These are phyloP conservation scores for Ornithoptera alexandrae DNA, from an alignment of 2,888 invertebrate species.

Conservation along the genomic window DNA sequence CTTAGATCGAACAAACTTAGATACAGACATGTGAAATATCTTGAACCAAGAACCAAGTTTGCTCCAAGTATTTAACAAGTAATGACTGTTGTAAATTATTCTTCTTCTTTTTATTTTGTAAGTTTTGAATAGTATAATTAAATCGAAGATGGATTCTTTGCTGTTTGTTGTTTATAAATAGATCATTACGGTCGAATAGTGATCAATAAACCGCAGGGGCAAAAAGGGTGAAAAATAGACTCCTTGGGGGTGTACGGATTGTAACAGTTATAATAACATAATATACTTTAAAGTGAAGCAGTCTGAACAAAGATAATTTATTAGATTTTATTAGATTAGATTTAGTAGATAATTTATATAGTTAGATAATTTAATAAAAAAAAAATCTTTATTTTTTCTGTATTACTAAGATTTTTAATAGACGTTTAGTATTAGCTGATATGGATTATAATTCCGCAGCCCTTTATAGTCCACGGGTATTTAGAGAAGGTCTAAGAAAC, in stretches of 20 bases:
- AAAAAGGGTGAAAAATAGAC: background rate
- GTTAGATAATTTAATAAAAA: too few relatives aligned
- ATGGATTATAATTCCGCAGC: too few relatives aligned
- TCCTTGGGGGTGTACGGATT: background rate
- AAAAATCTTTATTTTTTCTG: too few relatives aligned
- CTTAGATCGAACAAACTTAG: background rate
- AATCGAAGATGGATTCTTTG: background rate
- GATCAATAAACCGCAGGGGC: background rate
- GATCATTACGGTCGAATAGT: background rate
- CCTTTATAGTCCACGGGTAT: too few relatives aligned
- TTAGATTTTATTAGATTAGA: too few relatives aligned
- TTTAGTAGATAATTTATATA: too few relatives aligned
- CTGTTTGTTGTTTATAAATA: background rate
- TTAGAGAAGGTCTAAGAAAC: too few relatives aligned
- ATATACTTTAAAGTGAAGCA: constrained; percentile 1
- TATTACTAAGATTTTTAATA: too few relatives aligned
- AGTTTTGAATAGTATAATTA: background rate
- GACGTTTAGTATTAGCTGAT: too few relatives aligned
- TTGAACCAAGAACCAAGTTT: background rate
- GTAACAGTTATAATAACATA: constrained; percentile 10
- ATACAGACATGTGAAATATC: background rate
- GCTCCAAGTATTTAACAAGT: background rate
- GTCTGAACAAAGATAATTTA: too few relatives aligned
- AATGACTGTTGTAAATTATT: too few relatives aligned
- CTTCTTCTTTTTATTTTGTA: too few relatives aligned